Conservation (phyloP, 2,113 vertebrate species). For the Dromiciops gliroides region DNA sequence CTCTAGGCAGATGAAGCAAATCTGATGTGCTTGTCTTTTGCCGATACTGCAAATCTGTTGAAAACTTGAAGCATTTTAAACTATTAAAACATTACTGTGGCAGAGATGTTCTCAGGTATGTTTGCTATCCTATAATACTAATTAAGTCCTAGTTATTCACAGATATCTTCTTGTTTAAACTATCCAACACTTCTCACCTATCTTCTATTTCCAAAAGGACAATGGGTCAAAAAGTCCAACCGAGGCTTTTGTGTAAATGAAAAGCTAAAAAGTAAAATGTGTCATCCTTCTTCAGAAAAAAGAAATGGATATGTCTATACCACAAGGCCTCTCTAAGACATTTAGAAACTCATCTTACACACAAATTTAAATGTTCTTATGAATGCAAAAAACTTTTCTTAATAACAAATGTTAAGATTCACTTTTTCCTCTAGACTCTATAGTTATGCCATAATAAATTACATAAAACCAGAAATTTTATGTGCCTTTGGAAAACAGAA, state of each 20-base stretch:
- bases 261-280: slow-evolving; percentile 56
- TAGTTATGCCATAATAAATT: background rate
- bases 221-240: slow-evolving; percentile 16
- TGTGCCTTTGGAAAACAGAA: background rate
- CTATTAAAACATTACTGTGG: slow-evolving; percentile 53
- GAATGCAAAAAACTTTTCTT: slow-evolving; percentile 43
- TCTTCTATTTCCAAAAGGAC: slow-evolving; percentile 40
- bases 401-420: slow-evolving; percentile 40
- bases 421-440: slow-evolving; percentile 26
- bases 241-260: slow-evolving; percentile 56
- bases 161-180: slow-evolving; percentile 33
- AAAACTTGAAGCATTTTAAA: slow-evolving; percentile 69
- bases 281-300: slow-evolving; percentile 39
- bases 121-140: slow-evolving; percentile 48
- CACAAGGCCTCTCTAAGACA: slow-evolving; percentile 45
- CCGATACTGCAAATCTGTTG: slow-evolving; percentile 61
- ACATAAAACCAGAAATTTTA: background rate
- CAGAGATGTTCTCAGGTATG: slow-evolving; percentile 52
- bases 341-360: slow-evolving; percentile 35
- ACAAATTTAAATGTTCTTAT: slow-evolving; percentile 36
- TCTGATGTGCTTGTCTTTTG: slow-evolving; percentile 62
- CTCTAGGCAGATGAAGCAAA: slow-evolving; percentile 72
- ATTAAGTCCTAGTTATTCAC: slow-evolving; percentile 45
- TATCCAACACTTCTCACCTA: background rate
- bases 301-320: slow-evolving; percentile 8